A percentile compares a stretch with the other conserved stretches of the same genome.
phyloP scores from a whole-genome alignment of 2,113 vertebrate genomes.

The Notothenia rossii region DNA sequence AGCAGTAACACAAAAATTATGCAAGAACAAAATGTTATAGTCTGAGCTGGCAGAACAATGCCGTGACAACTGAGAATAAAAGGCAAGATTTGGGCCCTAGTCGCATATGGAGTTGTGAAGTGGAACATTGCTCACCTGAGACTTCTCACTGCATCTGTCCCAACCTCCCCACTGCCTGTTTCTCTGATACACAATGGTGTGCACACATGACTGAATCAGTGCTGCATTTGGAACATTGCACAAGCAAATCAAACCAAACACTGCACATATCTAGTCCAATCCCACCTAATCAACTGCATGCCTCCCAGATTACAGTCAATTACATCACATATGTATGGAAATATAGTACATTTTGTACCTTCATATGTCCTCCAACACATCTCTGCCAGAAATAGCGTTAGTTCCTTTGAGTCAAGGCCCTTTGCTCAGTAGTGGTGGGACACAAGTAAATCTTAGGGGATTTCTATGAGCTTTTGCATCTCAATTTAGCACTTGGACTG shows the following conservation, averaged over 20 bases:
- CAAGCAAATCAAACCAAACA: constrained; percentile 44
- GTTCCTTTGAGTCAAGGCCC: background rate
- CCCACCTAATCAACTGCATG: constrained; percentile 27
- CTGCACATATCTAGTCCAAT: constrained; percentile 15
- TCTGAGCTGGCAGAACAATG: constrained; percentile 16
- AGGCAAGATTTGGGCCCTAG: constrained; percentile 10
- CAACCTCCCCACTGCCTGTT: constrained; percentile 24
- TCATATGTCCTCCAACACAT: constrained; percentile 10
- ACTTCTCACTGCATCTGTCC: constrained; percentile 65
- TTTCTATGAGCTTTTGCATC: background rate
- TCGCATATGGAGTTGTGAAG: constrained; percentile 61
- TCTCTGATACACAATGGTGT: constrained; percentile 9
- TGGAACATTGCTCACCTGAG: constrained; percentile 71
- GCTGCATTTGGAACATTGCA: constrained; percentile 34
- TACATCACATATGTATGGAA: constrained; percentile 29
- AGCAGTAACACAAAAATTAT: background rate
- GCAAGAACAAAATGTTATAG: background rate
- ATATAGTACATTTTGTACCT: constrained; percentile 1
- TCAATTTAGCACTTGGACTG: background rate
- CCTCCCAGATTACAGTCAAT: constrained; percentile 43
- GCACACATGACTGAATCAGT: constrained; percentile 46
- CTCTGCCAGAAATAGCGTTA: background rate
- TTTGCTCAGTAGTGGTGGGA: background rate
- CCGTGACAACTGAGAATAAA: constrained; percentile 8
- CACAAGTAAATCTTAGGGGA: background rate